Evolutionary conservation across 2,888 invertebrate species (phyloP).

Genomic region (Thereva unica): DNA sequence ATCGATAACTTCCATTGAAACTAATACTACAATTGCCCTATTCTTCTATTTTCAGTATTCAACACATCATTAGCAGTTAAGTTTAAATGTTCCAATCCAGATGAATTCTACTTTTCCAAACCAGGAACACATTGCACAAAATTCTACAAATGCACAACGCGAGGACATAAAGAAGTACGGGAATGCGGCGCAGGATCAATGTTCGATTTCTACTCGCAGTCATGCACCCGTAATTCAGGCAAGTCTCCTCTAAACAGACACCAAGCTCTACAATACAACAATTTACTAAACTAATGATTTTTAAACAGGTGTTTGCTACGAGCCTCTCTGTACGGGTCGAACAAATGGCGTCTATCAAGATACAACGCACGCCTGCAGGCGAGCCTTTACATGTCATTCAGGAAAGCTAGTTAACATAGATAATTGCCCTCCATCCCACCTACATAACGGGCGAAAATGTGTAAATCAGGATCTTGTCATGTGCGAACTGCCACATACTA

Average conservation of each 20-base stretch:
- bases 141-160: constrained; percentile 61
- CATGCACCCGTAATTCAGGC: constrained; percentile 60
- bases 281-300: constrained; percentile 6
- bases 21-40: too few species aligned
- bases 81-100: constrained; percentile 47
- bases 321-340: constrained; percentile 64
- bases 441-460: constrained; percentile 62
- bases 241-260: constrained; percentile 6
- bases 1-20: too few species aligned
- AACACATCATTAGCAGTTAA: constrained; percentile 36
- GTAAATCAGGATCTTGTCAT: constrained; percentile 55
- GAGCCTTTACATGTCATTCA: constrained; percentile 60
- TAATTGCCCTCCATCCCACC: constrained; percentile 59
- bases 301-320: constrained; percentile 61
- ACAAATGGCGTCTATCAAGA: constrained; percentile 64
- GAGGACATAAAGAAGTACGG: constrained; percentile 54
- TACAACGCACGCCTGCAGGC: constrained; percentile 63
- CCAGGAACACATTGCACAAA: constrained; percentile 64
- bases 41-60: background rate
- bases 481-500: constrained; percentile 60
- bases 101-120: constrained; percentile 58
- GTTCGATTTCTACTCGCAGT: constrained; percentile 63
- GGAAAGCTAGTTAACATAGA: constrained; percentile 60
- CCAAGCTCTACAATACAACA: background rate
- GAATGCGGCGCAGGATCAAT: constrained; percentile 62